phyloP scores from a whole-genome alignment of 2,888 invertebrate species.

The Petrolisthes manimaculis region DNA sequence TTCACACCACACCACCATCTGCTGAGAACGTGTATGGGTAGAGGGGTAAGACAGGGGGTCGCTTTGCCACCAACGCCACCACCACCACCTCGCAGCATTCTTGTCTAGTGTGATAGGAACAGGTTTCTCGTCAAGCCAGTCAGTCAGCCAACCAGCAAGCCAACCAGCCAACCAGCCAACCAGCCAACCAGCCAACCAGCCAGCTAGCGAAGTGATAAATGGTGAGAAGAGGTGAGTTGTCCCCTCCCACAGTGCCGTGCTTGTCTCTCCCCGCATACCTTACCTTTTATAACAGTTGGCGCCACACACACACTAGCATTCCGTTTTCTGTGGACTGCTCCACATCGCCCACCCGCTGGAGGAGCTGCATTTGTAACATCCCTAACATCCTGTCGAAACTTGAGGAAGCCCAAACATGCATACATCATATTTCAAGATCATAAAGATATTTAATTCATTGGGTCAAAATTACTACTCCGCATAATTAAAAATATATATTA shows the following conservation, averaged over 20 bases:
- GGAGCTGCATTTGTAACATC: not conserved
- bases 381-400: too few species aligned
- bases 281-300: constrained; percentile 45
- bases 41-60: not conserved
- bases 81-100: not conserved
- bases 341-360: not conserved
- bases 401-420: too few species aligned
- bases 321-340: constrained; percentile 33
- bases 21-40: not conserved
- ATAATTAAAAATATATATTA: too few species aligned
- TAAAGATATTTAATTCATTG: too few species aligned
- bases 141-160: too few species aligned
- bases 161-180: too few species aligned
- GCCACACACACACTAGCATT: constrained; percentile 7
- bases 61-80: not conserved
- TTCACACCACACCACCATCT: not conserved
- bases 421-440: too few species aligned
- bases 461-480: too few species aligned
- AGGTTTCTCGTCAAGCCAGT: not conserved
- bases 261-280: constrained; percentile 31
- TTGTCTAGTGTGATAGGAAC: not conserved
- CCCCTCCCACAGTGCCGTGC: not conserved
- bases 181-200: too few species aligned
- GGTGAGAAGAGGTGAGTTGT: not conserved
- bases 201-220: not conserved